Percentiles rank a stretch among this genome's conserved stretches.
phyloP scores from a whole-genome alignment of 2,113 vertebrate genomes.

The Myotis brandtii region DNA sequence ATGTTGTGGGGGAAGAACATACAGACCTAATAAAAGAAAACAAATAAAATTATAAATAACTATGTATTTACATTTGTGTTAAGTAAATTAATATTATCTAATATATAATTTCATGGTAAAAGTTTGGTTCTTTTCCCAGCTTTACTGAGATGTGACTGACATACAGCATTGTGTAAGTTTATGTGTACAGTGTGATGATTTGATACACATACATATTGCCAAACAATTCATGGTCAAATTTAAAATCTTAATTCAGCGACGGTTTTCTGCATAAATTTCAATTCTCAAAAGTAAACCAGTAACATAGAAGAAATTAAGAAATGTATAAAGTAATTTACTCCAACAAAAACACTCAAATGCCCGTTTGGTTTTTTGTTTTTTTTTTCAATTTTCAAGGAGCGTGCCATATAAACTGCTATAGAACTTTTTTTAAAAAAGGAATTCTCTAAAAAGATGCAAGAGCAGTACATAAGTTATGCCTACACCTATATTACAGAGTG shows the following conservation, averaged over 20 bases:
- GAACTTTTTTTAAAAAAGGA: background rate
- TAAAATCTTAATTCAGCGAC: background rate
- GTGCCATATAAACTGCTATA: background rate
- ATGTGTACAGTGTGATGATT: background rate
- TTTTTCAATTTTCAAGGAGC: constrained; percentile 28
- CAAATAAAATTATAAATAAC: constrained; percentile 11
- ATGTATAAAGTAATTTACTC: background rate
- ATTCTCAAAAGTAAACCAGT: background rate
- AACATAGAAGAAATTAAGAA: constrained; percentile 15
- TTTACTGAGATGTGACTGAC: background rate
- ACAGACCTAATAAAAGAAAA: background rate
- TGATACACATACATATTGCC: background rate
- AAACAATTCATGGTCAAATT: background rate
- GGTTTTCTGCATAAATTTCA: background rate
- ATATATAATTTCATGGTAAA: background rate
- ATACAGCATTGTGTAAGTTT: background rate
- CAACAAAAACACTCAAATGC: background rate
- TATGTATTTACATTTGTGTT: background rate
- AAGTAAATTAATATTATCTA: background rate
- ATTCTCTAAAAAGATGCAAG: background rate
- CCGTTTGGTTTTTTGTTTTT: background rate
- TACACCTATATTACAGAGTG: background rate
- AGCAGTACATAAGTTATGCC: background rate
- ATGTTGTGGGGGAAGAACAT: background rate
- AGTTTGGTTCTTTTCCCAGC: background rate